Percentiles rank a stretch among this genome's conserved stretches.
phyloP scores from a whole-genome alignment of 1,140 invertebrate species.

The Caerostris extrusa region DNA sequence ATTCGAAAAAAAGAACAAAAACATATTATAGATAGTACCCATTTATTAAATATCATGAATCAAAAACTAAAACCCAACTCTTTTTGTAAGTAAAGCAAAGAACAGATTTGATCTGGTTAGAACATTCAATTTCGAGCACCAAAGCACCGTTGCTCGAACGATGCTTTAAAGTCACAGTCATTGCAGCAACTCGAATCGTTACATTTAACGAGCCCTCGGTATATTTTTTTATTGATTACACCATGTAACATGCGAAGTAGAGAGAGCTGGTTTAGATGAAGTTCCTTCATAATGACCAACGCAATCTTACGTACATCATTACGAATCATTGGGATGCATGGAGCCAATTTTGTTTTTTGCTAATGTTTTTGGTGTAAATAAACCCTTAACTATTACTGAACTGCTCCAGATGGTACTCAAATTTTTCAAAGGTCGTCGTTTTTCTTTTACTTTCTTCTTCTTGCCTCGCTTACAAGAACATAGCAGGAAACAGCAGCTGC shows the following conservation, averaged over 20 bases:
- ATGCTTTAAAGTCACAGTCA: background rate
- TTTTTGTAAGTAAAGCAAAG: background rate
- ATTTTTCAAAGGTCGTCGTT: conserved; percentile 5
- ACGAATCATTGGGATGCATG: background rate
- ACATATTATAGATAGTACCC: too few species aligned
- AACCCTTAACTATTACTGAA: conserved; percentile 4
- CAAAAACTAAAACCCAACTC: background rate
- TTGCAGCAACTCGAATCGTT: background rate
- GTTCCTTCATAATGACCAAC: background rate
- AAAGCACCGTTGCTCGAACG: background rate
- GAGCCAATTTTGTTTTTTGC: background rate
- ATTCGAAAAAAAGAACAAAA: too few species aligned
- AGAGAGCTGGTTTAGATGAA: background rate
- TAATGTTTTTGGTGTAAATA: conserved; percentile 10
- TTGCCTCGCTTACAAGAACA: background rate
- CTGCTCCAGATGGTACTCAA: background rate
- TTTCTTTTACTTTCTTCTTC: background rate
- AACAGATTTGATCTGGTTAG: background rate
- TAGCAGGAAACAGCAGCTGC: conserved; percentile 29
- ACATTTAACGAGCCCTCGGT: background rate
- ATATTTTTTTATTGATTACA: background rate
- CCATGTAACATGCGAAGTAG: background rate
- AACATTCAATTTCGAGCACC: too few species aligned
- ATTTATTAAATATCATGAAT: too few species aligned
- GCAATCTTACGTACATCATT: background rate